Evolutionary conservation across 1,140 invertebrate genomes (phyloP), one percentile per base, ranked within the genome.

Genomic region (Scaptomyza hsui): DNA sequence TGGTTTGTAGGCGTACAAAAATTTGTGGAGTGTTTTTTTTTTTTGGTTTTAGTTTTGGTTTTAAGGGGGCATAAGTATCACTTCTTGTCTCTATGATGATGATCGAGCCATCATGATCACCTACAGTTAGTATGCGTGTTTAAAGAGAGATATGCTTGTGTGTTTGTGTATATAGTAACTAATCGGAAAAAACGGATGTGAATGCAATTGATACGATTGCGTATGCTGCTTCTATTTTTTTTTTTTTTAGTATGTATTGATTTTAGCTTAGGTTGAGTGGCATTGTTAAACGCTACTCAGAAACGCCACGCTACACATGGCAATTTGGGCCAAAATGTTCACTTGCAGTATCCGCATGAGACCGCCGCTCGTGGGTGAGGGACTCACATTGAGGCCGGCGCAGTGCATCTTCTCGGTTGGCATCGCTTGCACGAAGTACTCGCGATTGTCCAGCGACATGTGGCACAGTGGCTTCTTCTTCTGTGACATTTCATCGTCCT

Each of bases 401-500:
- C 96, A 97, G 67, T 95, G 94, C 95, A 97, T 96, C 80, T 94
- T 94, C 62, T 96, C 95, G 51, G 96, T 92, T 0, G 96, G 96
- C 92, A 97, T 94, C 89, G 94, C 94, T 76, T 95, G 95, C 35
- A 97, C 93, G 72, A 93, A 94, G 92, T 96, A 97, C 88, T 97
- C 96, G 18, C 95, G 93, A 83, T 95, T 95, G 85, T 96, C 95
- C 72, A 92, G 93, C 18, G 92, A 83, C 94, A 96, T 95, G 37
- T 94, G 95, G 91, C 96, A 97, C 19, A 96, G 93, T 0, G 96
- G 96, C 44, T 95, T 93, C 89, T 96, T 96, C 92, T 96, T 96
- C 73, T 96, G 95, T 94, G 96, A 96, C 93, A 95, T 95, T 80
- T 97, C 96, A 88, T 96, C 96, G 73, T 97, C 96, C 57, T 95